Evolutionary conservation across 2,888 invertebrate genomes (phyloP), one percentile per base, ranked within the genome.

Genomic region (Patella ulyssiponensis): DNA sequence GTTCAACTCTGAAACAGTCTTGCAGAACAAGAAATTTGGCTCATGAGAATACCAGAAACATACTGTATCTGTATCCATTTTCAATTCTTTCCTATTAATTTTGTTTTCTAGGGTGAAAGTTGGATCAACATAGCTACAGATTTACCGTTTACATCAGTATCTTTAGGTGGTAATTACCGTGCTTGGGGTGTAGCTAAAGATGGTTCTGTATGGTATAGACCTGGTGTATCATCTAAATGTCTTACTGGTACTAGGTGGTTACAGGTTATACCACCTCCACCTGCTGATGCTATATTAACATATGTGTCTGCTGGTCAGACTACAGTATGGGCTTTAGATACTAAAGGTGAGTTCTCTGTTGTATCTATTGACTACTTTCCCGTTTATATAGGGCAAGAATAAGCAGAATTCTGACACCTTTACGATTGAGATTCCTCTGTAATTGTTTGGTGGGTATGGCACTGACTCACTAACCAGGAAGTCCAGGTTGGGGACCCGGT

Each of bases 121-220:
- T 96, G 96, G 96, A 95, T 95, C 89, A 96, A 96, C 87, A 94
- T 96, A 74, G 76, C 83, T 17, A 95, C 95, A 81, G 96, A 97
- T 88, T 96, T 97, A 91, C 93, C 95, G 2, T 92, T 97, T 81
- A 93, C 94, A 64, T 95, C 87, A 11, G 84, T 91, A 20, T 86
- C 87, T 69, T 86, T 90, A 17, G 90, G 90, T 85, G 95, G 95
- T 23, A 71, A 79, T 64, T 80, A 81, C 53, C 76, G 85, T 23
- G 87, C 96, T 14, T 96, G 96, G 94, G 97, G 95, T 15, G 94
- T 97, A 84, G 96, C 96, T 0, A 94, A 95, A 87, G 96, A 96
- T 92, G 97, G 97, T 58, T 95, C 96, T 83, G 94, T 96, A 3
- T 97, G 95, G 91, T 95, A 95, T 92, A 93, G 97, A 76, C 94